Evolutionary conservation across 1,140 invertebrate species (phyloP).

Genomic region (Ganaspis sp.): DNA sequence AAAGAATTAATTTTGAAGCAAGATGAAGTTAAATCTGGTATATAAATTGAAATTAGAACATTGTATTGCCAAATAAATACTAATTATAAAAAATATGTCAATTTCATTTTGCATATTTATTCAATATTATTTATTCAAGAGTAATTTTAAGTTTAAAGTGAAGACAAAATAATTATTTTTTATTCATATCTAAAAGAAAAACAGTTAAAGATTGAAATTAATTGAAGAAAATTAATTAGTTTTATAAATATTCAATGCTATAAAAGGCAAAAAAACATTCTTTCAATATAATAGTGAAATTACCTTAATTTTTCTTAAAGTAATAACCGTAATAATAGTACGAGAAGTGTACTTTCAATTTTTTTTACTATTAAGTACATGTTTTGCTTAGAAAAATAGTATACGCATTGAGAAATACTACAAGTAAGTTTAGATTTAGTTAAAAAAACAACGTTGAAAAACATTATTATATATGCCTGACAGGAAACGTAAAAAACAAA

Average conservation of each 20-base stretch:
- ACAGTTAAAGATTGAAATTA: not conserved
- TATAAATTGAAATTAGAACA: too few species aligned
- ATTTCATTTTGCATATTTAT: too few species aligned
- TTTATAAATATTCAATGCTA: not conserved
- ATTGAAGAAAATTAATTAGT: not conserved
- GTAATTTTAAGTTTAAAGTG: too few species aligned
- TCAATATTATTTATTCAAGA: too few species aligned
- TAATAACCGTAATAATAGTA: not conserved
- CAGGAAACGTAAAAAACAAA: not conserved
- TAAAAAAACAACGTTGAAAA: not conserved
- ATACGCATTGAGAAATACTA: conserved; percentile 10
- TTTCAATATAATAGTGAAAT: not conserved
- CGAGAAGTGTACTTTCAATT: not conserved
- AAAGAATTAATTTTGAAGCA: too few species aligned
- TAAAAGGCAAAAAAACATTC: not conserved
- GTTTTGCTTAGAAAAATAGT: not conserved
- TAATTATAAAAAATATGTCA: too few species aligned
- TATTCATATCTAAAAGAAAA: not conserved
- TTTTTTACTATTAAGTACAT: conserved; percentile 4
- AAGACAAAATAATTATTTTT: too few species aligned
- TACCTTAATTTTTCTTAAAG: not conserved
- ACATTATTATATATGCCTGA: not conserved
- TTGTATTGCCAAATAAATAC: too few species aligned
- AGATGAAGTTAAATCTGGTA: too few species aligned
- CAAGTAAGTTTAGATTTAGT: not conserved